These are phyloP conservation scores for Bos indicus DNA, from an alignment of 2,113 vertebrate genomes.

Conservation along the genomic window DNA sequence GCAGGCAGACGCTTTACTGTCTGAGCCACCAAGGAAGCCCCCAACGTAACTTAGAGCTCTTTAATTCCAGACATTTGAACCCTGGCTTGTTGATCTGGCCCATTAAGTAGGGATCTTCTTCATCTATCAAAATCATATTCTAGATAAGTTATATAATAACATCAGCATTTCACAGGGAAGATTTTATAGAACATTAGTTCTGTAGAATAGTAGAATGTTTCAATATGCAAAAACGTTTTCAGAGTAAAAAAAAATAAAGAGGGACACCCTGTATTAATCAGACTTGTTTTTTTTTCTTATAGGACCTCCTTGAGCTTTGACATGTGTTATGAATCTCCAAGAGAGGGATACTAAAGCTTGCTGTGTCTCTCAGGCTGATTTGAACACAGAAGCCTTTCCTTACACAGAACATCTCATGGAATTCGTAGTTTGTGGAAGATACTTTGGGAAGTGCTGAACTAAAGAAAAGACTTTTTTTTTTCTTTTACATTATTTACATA, in stretches of 20 bases:
- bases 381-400: not conserved
- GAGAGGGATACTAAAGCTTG: not conserved
- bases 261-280: not conserved
- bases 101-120: not conserved
- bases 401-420: not conserved
- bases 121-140: not conserved
- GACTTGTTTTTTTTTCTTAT: not conserved
- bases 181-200: not conserved
- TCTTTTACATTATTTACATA: not conserved
- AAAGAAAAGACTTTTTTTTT: not conserved
- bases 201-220: not conserved
- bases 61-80: not conserved
- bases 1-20: too few species aligned
- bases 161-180: not conserved
- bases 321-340: not conserved
- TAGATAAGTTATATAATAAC: not conserved
- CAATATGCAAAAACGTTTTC: not conserved
- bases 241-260: not conserved
- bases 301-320: not conserved
- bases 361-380: not conserved
- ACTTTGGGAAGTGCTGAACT: not conserved
- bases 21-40: not conserved
- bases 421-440: not conserved
- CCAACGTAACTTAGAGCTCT: not conserved
- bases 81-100: not conserved